Conservation (phyloP, 2,113 vertebrate species). For the Podarcis raffonei region DNA sequence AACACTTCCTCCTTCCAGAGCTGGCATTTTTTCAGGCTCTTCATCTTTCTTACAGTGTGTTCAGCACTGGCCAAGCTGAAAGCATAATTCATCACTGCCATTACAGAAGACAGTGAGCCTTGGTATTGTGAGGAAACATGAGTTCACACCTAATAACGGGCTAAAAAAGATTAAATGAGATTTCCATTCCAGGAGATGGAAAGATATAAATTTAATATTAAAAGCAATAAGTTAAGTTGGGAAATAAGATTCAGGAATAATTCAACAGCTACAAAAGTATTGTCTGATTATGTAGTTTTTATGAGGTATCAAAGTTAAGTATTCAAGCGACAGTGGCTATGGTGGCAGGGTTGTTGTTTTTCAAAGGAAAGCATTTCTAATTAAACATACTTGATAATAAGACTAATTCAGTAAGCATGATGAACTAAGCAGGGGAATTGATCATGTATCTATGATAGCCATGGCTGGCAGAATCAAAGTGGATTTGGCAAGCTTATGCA, state of each 20-base stretch:
- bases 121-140: not conserved
- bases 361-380: not conserved
- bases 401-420: not conserved
- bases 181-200: not conserved
- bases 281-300: slow-evolving; percentile 2
- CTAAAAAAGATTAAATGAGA: not conserved
- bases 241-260: not conserved
- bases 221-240: not conserved
- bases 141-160: too few species aligned
- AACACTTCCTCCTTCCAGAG: not conserved
- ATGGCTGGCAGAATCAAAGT: not conserved
- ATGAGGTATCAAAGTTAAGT: not conserved
- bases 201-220: not conserved
- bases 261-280: not conserved
- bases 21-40: not conserved
- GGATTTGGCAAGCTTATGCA: not conserved
- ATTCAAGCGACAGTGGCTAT: not conserved
- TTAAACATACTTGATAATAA: not conserved
- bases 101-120: not conserved
- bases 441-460: not conserved
- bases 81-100: slow-evolving; percentile 1
- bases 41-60: not conserved
- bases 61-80: not conserved
- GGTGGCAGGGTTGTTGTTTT: not conserved
- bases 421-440: not conserved